Evolutionary conservation across 2,888 invertebrate species (phyloP), one percentile per base, ranked within the genome.

Genomic region (Graphium colonna): DNA sequence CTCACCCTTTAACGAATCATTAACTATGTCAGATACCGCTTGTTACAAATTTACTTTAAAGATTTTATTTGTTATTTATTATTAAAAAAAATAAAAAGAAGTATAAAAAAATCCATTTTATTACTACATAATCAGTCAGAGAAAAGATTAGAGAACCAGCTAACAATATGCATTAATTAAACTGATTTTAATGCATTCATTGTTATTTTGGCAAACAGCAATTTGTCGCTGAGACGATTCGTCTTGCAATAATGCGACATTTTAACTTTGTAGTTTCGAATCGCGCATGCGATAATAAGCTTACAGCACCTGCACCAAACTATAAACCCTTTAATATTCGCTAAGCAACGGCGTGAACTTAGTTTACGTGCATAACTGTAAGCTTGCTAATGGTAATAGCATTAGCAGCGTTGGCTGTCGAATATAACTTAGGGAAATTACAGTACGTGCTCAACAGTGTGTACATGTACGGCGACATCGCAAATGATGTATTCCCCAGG

Each of bases 371-470:
- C 42, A 36, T 43, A 36, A 36, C 36, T 36, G 36, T 36, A 36
- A 50, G 36, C 36, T 43, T 15, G 36, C 21, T 50, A 43, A 50
- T 50, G 13, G 18, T 49, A 49, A 41, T 47, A 39, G 26, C 36
- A 43, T 36, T 43, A 43, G 50, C 21, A 36, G 16, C 9, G 39
- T 41, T 21, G 16, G 31, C 21, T 50, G 50, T 36, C 43, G 36
- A 50, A 50, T 43, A 36, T 50, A 36, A 50, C 33, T 36, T 50
- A 50, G 21, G 9, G 12, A 43, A 50, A 43, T 43, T 50, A 36
- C 26, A 9, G 36, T 36, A 36, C 36, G 36, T 36, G 36, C 36
- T 13, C 36, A 7, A 10, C 36, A 12, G 15, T 21, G 44, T 44
- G 9, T 8, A 44, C 31, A 15, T 44, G 44, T 36, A n/a, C 33